Base-by-base conservation (phyloP, 2,888 invertebrate genomes). In the Drosophila prolongata region DNA sequence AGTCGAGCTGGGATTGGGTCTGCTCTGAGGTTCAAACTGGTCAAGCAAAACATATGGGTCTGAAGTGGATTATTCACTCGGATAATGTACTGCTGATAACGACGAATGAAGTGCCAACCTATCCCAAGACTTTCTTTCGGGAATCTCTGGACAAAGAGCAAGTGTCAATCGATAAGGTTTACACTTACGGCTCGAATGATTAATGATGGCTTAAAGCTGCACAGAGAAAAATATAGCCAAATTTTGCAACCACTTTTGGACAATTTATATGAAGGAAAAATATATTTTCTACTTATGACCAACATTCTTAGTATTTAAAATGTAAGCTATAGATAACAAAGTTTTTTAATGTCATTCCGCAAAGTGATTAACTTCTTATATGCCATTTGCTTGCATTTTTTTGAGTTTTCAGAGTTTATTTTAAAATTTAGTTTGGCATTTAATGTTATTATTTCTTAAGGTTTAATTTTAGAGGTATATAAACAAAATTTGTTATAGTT, bases 111-210 rank as follows among this genome's bases (percentile, higher is more conserved):
- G 14, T 10, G 34, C 16, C 44, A 19, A 19, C 19, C 47, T 40
- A 40, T 56, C 24, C 34, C 14, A 42, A 38, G n/a, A 37, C 42
- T 47, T 72, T 60, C 43, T 49, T 67, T 46, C 34, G 10, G 58
- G 59, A 42, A 49, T 54, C 56, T 40, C 43, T 46, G 30, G 11
- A n/a, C 43, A 38, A 57, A 47, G 53, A 54, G 44, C 70, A 69
- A 56, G 71, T 76, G 69, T 68, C 69, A 75, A 73, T 73, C 74
- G 70, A 68, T 60, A 76, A 77, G 59, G 61, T 74, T 55, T 73
- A 61, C 76, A 78, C 71, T 70, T 76, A 64, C 64, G 49, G 62
- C 6, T 19, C 2, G 11, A 34, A 77, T 77, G 77, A 73, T 68
- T 69, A 35, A 55, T 56, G 24, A 27, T 19, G 55, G 16, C 14